Evolutionary conservation across 2,113 vertebrate species (phyloP).

Genomic region (Ranitomeya variabilis): DNA sequence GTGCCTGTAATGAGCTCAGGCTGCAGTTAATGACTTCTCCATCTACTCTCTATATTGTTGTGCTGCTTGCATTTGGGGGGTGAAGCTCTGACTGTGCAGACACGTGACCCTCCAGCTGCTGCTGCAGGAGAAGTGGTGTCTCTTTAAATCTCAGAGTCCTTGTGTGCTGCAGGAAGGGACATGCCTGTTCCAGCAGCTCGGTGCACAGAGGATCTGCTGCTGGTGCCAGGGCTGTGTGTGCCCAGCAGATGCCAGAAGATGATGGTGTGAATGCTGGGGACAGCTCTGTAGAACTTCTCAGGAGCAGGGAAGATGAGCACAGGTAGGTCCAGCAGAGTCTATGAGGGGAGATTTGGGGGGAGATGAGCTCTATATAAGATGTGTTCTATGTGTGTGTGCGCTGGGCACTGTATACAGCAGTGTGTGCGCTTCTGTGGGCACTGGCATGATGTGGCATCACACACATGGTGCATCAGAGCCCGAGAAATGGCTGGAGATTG

Average conservation of each 20-base stretch:
- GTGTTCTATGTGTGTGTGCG: neutral
- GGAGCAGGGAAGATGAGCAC: conserved; percentile 52
- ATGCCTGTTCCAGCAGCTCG: conserved; percentile 66
- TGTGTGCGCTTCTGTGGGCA: neutral
- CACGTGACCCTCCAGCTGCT: conserved; percentile 29
- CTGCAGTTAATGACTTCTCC: conserved; percentile 3
- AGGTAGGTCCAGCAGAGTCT: conserved; percentile 26
- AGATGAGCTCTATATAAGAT: neutral
- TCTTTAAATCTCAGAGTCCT: conserved; percentile 63
- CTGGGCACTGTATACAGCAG: neutral
- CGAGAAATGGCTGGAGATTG: neutral
- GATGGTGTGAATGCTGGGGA: conserved; percentile 1
- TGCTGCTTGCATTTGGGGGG: conserved; percentile 8
- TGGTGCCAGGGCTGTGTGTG: conserved; percentile 44
- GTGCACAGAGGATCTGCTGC: conserved; percentile 27
- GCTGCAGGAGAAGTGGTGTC: conserved; percentile 34
- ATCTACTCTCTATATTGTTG: conserved; percentile 10
- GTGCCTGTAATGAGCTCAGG: neutral
- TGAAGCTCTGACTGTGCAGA: conserved; percentile 9
- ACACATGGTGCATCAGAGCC: neutral
- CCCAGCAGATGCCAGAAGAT: conserved; percentile 28
- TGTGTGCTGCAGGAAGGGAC: conserved; percentile 69
- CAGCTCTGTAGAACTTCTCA: neutral
- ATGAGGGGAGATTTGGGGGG: neutral
- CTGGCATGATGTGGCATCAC: neutral